These are phyloP conservation scores for Noctua janthe DNA, from an alignment of 2,888 invertebrate genomes.

Conservation along the genomic window DNA sequence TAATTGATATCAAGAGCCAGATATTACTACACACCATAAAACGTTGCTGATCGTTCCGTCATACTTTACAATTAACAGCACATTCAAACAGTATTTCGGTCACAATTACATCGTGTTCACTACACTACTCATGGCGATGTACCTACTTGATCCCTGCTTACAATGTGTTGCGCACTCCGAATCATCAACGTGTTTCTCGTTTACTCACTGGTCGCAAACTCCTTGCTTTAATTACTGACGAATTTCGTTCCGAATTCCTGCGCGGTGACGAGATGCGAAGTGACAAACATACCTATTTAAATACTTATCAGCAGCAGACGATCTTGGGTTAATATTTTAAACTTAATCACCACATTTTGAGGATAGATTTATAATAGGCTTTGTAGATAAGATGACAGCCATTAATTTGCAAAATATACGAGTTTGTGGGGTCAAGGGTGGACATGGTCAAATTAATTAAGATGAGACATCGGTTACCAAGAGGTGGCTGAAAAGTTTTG, in stretches of 20 bases:
- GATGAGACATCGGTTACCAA: not conserved
- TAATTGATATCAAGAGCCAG: not conserved
- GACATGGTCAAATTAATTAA: not conserved
- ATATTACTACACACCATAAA: not conserved
- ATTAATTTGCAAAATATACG: conserved; percentile 17
- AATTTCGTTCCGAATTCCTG: conserved; percentile 54
- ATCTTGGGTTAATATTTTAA: conserved; percentile 20
- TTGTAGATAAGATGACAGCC: conserved; percentile 20
- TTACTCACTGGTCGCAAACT: conserved; percentile 15
- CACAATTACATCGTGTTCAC: conserved; percentile 18
- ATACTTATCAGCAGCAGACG: conserved; percentile 25
- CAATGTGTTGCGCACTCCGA: not conserved
- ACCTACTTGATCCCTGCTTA: conserved; percentile 13
- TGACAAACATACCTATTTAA: conserved; percentile 32
- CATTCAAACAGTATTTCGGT: conserved; percentile 35
- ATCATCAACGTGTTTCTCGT: conserved; percentile 19
- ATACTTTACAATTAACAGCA: conserved; percentile 29
- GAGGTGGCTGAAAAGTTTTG: not conserved
- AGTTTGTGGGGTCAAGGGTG: conserved; percentile 16
- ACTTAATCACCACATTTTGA: conserved; percentile 29
- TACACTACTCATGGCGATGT: conserved; percentile 5
- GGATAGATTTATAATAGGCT: conserved; percentile 27
- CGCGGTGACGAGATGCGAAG: conserved; percentile 36
- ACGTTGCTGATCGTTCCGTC: not conserved
- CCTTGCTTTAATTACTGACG: conserved; percentile 38